Conservation (phyloP, 1,140 invertebrate genomes). For the Platyscapa corneri region DNA sequence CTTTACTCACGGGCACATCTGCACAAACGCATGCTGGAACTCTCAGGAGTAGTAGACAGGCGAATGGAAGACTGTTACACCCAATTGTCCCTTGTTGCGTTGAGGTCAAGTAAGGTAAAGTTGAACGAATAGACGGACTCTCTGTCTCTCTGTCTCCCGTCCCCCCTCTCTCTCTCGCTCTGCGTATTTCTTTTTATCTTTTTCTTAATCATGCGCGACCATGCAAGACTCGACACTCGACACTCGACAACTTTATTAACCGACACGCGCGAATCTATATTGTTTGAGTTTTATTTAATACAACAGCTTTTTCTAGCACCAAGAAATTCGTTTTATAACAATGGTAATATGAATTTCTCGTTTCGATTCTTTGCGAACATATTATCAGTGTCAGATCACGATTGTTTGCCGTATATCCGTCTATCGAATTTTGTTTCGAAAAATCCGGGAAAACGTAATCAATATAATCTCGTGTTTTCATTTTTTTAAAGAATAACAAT, state of each 20-base stretch:
- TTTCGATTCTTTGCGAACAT: no score
- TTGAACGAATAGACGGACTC: neutral
- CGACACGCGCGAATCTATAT: neutral
- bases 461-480: neutral
- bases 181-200: neutral
- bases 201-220: conserved; percentile 1
- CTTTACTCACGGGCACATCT: conserved; percentile 46
- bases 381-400: no score
- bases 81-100: conserved; percentile 71
- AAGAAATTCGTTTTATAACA: neutral
- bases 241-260: neutral
- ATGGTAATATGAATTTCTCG: no score
- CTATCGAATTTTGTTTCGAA: neutral
- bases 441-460: neutral
- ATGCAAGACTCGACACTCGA: neutral
- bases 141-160: conserved; percentile 5
- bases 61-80: conserved; percentile 67
- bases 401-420: no score
- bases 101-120: conserved; percentile 70
- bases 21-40: conserved; percentile 3
- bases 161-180: conserved; percentile 9
- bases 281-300: conserved; percentile 7
- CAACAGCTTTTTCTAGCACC: neutral
- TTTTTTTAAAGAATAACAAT: no score
- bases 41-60: conserved; percentile 44